Base-by-base conservation (phyloP, 2,888 invertebrate species). In the Bimastos eiseni region DNA sequence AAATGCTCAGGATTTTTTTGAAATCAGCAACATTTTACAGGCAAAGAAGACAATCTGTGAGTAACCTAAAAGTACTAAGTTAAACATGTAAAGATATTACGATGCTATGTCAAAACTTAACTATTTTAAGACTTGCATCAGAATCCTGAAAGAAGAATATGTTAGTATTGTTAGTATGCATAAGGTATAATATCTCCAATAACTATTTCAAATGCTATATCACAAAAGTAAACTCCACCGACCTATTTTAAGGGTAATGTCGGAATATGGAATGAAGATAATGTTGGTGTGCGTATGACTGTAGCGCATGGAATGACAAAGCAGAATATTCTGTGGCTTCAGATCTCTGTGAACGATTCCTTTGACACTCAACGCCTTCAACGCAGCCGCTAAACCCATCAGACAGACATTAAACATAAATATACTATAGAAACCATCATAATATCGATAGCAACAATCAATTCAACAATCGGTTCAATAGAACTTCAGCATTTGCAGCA, bases 281-380 rank as follows among this genome's bases (percentile, higher is more conserved):
- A 91, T 91, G 21, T 97, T 97, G 91, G 97, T 96, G 34, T 97
- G 97, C 93, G 96, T 96, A 30, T 93, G 93, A 93, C 96, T 96
- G 91, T 90, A 70, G 83, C 96, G 88, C 34, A 86, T 96, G 95
- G 97, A 96, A 95, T 98, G 97, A 94, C 98, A 98, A 93, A 99
- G 96, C 92, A 99, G 96, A 94, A 99, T 99, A 96, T 99, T 99
- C 96, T 99, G 99, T 89, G 99, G 99, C 95, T 99, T 99, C 94
- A 99, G 96, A 96, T 99, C 99, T 93, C 99, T 96, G 95, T 99
- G 99, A 92, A 99, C 98, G 94, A 99, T 98, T 93, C 98, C 99
- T 96, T 99, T 99, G 93, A 97, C 97, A 96, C 98, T 97, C 93
- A 99, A 96, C 89, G 99, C 99, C 95, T 97, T 97, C 98, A 99